Evolutionary conservation across 1,140 invertebrate genomes (phyloP).

Genomic region (Drosophila seguyi): DNA sequence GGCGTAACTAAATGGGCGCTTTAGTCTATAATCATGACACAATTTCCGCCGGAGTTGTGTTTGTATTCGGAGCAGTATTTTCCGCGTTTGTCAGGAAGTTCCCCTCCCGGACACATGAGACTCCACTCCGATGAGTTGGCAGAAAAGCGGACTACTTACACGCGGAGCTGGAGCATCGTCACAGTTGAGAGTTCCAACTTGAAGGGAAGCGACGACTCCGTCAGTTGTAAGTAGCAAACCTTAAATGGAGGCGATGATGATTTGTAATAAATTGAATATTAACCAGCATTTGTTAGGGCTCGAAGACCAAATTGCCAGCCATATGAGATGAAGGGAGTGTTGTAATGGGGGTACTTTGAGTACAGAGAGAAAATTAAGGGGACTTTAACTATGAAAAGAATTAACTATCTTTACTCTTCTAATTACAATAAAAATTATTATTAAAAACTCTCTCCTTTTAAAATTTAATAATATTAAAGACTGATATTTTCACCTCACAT

Average conservation of each 20-base stretch:
- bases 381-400: neutral
- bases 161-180: slow-evolving; percentile 63
- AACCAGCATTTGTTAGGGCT: slow-evolving; percentile 65
- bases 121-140: slow-evolving; percentile 68
- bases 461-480: neutral
- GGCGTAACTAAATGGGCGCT: slow-evolving; percentile 83
- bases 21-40: slow-evolving; percentile 84
- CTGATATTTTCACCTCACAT: neutral
- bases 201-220: slow-evolving; percentile 45
- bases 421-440: neutral
- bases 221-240: slow-evolving; percentile 60
- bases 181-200: slow-evolving; percentile 78
- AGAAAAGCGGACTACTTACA: slow-evolving; percentile 35
- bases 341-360: slow-evolving; percentile 1
- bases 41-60: slow-evolving; percentile 66
- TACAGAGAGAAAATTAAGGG: slow-evolving; percentile 7
- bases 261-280: slow-evolving; percentile 82
- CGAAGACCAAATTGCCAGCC: slow-evolving; percentile 65
- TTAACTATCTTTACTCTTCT: neutral
- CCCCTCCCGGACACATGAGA: slow-evolving; percentile 22
- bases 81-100: slow-evolving; percentile 70
- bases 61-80: slow-evolving; percentile 17
- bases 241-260: slow-evolving; percentile 66
- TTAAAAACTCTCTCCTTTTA: neutral
- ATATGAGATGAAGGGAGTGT: slow-evolving; percentile 1